phyloP scores from a whole-genome alignment of 2,797 vertebrate species.

The Hafferia zeledoni region DNA sequence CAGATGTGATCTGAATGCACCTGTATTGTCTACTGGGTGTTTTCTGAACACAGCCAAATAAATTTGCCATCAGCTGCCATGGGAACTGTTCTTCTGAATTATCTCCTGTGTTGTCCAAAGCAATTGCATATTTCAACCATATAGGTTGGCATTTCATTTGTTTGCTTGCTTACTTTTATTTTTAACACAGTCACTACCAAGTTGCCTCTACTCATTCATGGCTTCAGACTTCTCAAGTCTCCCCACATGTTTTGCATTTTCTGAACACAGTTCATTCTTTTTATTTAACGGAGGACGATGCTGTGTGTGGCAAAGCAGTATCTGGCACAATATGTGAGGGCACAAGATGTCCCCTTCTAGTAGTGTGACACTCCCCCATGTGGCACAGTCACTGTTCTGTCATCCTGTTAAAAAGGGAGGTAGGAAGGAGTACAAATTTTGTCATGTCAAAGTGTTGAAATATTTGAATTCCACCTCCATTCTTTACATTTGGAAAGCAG shows the following conservation, averaged over 20 bases:
- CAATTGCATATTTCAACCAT: neutral
- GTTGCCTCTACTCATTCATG: neutral
- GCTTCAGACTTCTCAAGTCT: neutral
- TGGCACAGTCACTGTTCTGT: neutral
- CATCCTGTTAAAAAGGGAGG: neutral
- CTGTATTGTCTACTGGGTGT: neutral
- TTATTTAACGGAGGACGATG: neutral
- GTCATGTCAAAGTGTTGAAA: neutral
- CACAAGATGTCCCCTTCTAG: neutral
- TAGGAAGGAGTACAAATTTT: neutral
- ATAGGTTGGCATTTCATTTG: neutral
- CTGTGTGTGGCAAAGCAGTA: neutral
- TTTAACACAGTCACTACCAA: neutral
- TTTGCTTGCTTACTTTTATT: neutral
- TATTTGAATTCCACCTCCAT: neutral
- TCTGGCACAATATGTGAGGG: neutral
- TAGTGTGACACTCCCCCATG: accelerated
- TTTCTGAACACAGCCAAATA: neutral
- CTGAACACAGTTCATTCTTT: neutral
- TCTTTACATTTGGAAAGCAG: neutral
- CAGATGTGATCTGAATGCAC: neutral
- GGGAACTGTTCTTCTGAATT: neutral
- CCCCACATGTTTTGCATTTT: neutral
- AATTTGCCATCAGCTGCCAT: slow-evolving; percentile 10
- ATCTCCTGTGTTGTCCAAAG: neutral